These are phyloP conservation scores for Trematocara nigrifrons DNA, from an alignment of 2,113 vertebrate genomes.

Conservation along the genomic window DNA sequence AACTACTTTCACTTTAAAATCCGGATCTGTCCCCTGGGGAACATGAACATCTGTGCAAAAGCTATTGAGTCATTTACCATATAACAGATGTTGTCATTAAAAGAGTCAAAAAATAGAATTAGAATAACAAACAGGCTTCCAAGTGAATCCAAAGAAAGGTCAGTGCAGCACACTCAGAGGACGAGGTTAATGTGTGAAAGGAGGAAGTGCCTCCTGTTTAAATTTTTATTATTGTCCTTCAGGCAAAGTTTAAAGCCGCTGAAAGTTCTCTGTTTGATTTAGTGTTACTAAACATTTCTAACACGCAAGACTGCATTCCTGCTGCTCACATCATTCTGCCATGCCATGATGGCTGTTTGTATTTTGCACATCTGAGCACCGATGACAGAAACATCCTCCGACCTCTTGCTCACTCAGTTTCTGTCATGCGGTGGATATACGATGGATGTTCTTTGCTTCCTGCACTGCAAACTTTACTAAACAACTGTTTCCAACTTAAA, in stretches of 20 bases:
- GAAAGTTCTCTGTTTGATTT: background rate
- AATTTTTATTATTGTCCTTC: background rate
- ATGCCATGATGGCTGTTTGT: background rate
- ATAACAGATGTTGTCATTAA: background rate
- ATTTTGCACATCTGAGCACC: background rate
- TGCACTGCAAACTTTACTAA: background rate
- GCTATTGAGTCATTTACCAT: background rate
- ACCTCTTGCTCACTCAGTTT: background rate
- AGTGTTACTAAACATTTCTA: background rate
- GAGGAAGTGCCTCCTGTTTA: background rate
- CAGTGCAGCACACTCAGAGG: background rate
- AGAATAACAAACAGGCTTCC: background rate
- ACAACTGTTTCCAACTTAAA: background rate
- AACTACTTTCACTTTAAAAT: background rate
- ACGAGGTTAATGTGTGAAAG: background rate
- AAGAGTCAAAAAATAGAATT: background rate
- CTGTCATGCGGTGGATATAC: background rate
- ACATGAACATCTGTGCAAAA: background rate
- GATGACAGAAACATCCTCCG: background rate
- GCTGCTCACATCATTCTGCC: background rate
- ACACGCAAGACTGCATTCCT: background rate
- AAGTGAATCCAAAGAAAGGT: background rate
- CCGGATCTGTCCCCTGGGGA: background rate
- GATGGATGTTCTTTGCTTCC: background rate
- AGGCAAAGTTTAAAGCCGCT: background rate